phyloP scores from a whole-genome alignment of 1,140 invertebrate genomes.

The Periplaneta americana region DNA sequence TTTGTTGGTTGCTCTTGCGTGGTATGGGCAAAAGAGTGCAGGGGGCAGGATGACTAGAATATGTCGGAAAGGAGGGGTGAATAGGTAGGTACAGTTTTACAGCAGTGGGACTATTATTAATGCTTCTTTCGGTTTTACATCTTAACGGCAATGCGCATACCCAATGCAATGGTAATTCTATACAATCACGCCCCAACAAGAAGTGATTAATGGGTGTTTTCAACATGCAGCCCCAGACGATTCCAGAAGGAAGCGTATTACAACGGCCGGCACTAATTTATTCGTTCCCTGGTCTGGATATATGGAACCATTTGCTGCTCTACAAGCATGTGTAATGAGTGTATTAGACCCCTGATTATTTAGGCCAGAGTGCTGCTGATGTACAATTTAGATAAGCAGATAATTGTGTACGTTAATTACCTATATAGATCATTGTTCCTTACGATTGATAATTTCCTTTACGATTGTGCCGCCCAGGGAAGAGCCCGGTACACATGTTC shows the following conservation, averaged over 20 bases:
- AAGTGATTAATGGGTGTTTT: neutral
- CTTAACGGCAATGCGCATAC: neutral
- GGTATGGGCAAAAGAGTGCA: neutral
- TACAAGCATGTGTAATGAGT: neutral
- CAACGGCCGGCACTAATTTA: neutral
- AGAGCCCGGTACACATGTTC: no score
- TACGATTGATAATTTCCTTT: no score
- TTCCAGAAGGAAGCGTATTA: neutral
- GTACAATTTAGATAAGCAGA: neutral
- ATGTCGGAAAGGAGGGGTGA: neutral
- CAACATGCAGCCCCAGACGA: neutral
- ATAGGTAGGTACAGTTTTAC: neutral
- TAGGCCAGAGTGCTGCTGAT: neutral
- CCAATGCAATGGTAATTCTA: neutral
- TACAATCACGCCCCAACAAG: neutral
- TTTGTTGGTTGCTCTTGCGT: neutral
- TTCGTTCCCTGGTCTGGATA: neutral
- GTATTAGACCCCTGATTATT: neutral
- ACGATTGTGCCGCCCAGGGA: no score
- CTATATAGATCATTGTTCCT: neutral
- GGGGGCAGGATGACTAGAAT: neutral
- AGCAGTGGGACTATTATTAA: neutral
- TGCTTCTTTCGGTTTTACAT: neutral
- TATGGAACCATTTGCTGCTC: neutral
- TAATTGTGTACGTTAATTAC: neutral